Base-by-base conservation (phyloP, 2,113 vertebrate species). In the Pedetes capensis region DNA sequence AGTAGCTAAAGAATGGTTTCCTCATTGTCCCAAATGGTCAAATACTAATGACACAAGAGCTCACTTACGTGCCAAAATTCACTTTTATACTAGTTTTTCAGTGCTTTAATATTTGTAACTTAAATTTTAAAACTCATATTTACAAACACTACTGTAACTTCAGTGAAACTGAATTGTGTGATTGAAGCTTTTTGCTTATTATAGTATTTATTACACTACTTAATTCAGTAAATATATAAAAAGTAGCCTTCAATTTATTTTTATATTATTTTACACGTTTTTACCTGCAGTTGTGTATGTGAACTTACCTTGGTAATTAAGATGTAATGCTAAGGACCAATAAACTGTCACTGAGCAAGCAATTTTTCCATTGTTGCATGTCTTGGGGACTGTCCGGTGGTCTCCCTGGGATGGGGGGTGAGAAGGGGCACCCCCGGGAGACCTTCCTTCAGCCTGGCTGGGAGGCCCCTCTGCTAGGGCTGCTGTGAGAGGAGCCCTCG, bases 61-160 rank as follows among this genome's bases (percentile, higher is more conserved):
- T 98, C 98, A 98, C 98, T 98, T 93, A 96, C 72, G 99, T 99
- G 99, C 99, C 99, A 99, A 99, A 99, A 99, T 98, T 98, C 98
- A 98, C 97, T 98, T 98, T 98, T 96, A 96, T 99, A 98, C 98
- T 98, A 98, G 98, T 98, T 98, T 97, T 98, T 98, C 95, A 96
- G 96, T 96, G 97, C 98, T 98, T 99, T 98, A 98, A 98, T 97
- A 97, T 97, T 98, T 98, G 98, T 98, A 98, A 98, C 87, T 95
- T 96, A 98, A 98, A 97, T 97, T 97, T 97, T 92, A 98, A 98
- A 98, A 92, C 66, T 97, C 94, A 96, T 96, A 98, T 99, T 99
- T 98, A 99, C 99, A 98, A 98, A 99, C 97, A 98, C 99, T 99
- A 99, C 99, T 99, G 99, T 99, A 99, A 99, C 99, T 99, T 99